Conservation (phyloP, 1,140 invertebrate genomes). For the Brachionus koreanus region DNA sequence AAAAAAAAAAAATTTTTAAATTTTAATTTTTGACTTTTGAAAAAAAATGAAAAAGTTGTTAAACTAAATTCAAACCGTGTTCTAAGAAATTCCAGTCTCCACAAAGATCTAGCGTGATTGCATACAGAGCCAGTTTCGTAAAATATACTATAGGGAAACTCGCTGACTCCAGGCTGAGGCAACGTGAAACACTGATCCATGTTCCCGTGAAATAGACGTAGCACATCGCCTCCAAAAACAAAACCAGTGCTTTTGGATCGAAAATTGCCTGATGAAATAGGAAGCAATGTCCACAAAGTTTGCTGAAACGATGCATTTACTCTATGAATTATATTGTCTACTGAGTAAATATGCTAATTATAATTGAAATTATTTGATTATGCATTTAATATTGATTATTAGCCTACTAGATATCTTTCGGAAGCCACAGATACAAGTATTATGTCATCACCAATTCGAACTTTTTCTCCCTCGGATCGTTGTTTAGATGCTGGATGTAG, state of each 20-base stretch:
- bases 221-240: conserved; percentile 95
- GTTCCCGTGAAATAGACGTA: conserved; percentile 95
- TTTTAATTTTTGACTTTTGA: background rate
- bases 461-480: conserved; percentile 98
- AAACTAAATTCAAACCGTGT: conserved; percentile 68
- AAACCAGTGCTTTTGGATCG: conserved; percentile 66
- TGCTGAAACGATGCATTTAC: conserved; percentile 99
- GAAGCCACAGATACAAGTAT: conserved; percentile 98
- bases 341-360: conserved; percentile 53
- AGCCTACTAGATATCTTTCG: conserved; percentile 86
- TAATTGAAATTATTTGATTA: background rate
- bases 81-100: conserved; percentile 88
- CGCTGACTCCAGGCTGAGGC: conserved; percentile 47
- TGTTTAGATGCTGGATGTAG: conserved; percentile 99
- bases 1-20: no score
- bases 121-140: conserved; percentile 96
- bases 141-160: conserved; percentile 69
- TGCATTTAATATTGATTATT: background rate
- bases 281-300: conserved; percentile 97
- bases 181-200: conserved; percentile 89
- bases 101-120: conserved; percentile 92
- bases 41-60: background rate
- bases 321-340: conserved; percentile 50
- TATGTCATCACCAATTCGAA: conserved; percentile 95
- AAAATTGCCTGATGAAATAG: conserved; percentile 93